Base-by-base conservation (phyloP, 2,797 vertebrate genomes). In the Bradypodion pumilum region DNA sequence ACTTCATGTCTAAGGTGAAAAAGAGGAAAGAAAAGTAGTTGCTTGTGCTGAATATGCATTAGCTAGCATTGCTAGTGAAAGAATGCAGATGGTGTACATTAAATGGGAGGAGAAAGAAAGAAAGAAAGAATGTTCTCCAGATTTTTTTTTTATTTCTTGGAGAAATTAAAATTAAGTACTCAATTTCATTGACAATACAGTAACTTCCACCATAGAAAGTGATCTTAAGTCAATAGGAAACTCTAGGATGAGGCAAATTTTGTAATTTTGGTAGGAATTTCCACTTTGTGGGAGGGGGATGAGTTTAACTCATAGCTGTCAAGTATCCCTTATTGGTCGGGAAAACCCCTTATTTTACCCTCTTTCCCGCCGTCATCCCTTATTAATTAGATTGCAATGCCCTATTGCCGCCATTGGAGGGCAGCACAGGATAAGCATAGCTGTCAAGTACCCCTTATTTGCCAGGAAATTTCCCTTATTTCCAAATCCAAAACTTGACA, bases 161-260 rank as follows among this genome's bases (percentile, higher is more conserved):
- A 86, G 59, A 81, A n/a, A 72, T 59, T 87, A 80, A 90, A 46
- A 85, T 83, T 25, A 85, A 0, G 74, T n/a, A 78, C 78, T 83
- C 89, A 46, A 27, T 83, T 80, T 42, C 10, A 59, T 42, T 42
- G 78, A 37, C 82, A 84, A 86, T 73, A 85, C 86, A 87, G 78
- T 46, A 72, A 80, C 82, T 52, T 52, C 79, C 83, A 88, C 87
- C 89, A 90, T 80, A 87, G 60, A 15, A 88, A 74, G 69, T 84
- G 87, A 83, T 81, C 87, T 86, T 88, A 78, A 37, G 65, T 84
- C 85, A 89, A 88, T 35, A 8, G 52, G 78, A 59, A 84, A 65
- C 72, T 82, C 84, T 86, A 85, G 44, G 29, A n/a, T 19, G 29
- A 73, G 68, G 72, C 46, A 82, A 25, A 74, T 75, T 65, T 68